Evolutionary conservation across 2,113 vertebrate species (phyloP).

Genomic region (Pantherophis guttatus): DNA sequence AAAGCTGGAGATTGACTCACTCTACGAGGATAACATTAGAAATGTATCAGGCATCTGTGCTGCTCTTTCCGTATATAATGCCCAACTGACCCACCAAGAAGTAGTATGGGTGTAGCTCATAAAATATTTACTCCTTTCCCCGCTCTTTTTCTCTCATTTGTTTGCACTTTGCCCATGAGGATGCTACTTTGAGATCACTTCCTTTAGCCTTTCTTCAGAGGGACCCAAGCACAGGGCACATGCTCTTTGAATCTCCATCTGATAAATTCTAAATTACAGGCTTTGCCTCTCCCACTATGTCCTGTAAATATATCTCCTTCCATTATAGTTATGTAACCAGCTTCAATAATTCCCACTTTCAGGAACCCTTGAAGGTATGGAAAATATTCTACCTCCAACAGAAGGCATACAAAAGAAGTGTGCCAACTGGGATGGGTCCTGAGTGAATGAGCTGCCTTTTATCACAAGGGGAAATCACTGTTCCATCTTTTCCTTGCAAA

Average conservation of each 20-base stretch:
- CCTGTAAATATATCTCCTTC: not conserved
- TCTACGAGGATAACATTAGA: not conserved
- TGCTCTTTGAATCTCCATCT: not conserved
- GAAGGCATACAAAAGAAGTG: not conserved
- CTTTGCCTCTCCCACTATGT: not conserved
- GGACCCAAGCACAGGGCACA: not conserved
- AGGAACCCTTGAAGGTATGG: not conserved
- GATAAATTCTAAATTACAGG: not conserved
- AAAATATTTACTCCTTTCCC: not conserved
- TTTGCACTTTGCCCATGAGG: not conserved
- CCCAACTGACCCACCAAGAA: not conserved
- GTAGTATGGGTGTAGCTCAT: not conserved
- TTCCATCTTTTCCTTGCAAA: not conserved
- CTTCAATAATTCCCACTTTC: not conserved
- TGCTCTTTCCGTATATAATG: not conserved
- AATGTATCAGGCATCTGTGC: not conserved
- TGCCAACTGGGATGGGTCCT: not conserved
- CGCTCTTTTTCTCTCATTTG: not conserved
- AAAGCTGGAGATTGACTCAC: not conserved
- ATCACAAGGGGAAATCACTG: not conserved
- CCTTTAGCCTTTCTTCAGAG: not conserved
- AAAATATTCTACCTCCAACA: not conserved
- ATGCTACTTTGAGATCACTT: not conserved
- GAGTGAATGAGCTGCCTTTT: not conserved
- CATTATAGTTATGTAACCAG: not conserved